phyloP scores from a whole-genome alignment of 2,113 vertebrate species.

The Trogon melanurus region DNA sequence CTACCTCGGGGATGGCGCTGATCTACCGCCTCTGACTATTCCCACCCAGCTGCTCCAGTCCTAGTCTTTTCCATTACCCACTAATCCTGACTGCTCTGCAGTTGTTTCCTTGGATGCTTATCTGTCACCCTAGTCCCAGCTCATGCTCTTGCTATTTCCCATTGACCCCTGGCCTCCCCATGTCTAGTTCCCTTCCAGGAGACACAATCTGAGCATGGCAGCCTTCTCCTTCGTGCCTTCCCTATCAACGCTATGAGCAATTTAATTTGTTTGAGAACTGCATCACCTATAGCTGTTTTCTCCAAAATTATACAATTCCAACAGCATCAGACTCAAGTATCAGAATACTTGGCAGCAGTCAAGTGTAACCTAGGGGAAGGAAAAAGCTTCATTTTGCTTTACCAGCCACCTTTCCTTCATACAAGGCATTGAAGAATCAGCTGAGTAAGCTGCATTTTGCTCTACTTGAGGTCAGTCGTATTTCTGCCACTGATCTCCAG shows the following conservation, averaged over 20 bases:
- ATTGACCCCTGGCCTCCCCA: neutral
- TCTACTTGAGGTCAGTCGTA: neutral
- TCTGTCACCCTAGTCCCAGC: neutral
- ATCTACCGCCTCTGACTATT: neutral
- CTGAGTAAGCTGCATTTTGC: neutral
- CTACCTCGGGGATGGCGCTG: fast-evolving
- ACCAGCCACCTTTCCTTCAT: neutral
- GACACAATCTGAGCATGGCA: neutral
- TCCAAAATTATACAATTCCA: neutral
- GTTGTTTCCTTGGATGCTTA: neutral
- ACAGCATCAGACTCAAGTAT: neutral
- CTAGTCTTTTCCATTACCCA: neutral
- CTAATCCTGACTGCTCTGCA: neutral
- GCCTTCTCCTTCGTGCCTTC: neutral
- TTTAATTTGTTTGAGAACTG: neutral
- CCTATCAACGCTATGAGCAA: fast-evolving
- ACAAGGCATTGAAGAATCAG: neutral
- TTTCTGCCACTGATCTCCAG: neutral
- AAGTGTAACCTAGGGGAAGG: fast-evolving
- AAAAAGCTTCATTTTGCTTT: neutral
- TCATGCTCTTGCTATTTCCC: neutral
- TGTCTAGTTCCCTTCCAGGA: neutral
- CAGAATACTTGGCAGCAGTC: neutral
- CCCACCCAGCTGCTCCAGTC: neutral
- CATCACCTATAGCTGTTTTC: neutral